Evolutionary conservation across 2,797 vertebrate species (phyloP), one percentile per base, ranked within the genome.

Genomic region (Parambassis ranga): DNA sequence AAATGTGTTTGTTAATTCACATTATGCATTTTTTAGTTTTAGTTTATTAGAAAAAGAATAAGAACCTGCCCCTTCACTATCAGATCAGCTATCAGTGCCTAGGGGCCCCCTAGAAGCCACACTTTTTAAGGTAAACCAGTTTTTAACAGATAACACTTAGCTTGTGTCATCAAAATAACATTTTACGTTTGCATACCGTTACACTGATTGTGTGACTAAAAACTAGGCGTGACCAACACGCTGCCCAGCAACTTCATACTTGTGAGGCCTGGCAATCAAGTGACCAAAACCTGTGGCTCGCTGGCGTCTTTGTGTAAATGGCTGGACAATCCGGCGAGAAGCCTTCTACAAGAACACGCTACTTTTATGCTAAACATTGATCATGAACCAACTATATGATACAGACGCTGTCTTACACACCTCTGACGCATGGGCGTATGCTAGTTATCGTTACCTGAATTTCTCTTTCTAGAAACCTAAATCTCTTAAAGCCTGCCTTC

Each of bases 401-500:
- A 42, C 19, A 51, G 20, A 37, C 35, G 28, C 14, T 75, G 42
- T 46, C 50, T 51, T 57, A 46, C 62, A 69, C 60, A 55, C 72
- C 71, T 16, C 56, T 68, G 68, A 56, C 74, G 75, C 81, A 90
- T 83, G 87, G 90, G 86, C 87, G 87, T 84, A 77, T 58, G 73
- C 84, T 84, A 43, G 28, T 37, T 38, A 48, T 65, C 43, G 70
- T 79, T 83, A 87, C 84, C 86, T 90, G 83, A 49, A 59, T 56
- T 71, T 43, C 47, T 22, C 27, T 77, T 61, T 65, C 46, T 28
- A 61, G 27, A 39, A 37, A 73, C 38, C 19, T n/a, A 35, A 30
- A 26, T 1, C 30, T 36, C 10, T 33, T 14, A 71, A 62, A 65
- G 6, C 35, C 7, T 33, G 13, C 22, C 7, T 18, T 41, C 49